These are phyloP conservation scores for Agrochola macilenta DNA, from an alignment of 2,888 invertebrate genomes.

Conservation along the genomic window DNA sequence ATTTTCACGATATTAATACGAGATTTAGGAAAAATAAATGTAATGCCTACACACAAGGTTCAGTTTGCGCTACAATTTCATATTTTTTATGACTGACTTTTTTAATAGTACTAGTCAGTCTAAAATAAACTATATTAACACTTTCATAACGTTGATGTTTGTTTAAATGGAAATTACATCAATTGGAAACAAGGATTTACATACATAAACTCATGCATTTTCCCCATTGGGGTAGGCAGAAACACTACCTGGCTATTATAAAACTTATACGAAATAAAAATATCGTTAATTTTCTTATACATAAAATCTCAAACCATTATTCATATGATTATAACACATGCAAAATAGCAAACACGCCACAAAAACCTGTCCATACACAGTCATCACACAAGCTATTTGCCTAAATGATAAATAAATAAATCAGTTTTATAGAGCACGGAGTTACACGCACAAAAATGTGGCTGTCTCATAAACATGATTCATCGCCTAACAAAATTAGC, in stretches of 20 bases:
- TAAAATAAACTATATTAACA: no score
- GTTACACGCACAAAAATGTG: slow-evolving; percentile 81
- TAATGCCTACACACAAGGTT: no score
- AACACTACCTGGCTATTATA: background rate
- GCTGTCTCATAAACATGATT: slow-evolving; percentile 85
- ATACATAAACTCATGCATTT: no score
- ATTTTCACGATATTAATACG: no score
- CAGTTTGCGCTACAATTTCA: no score
- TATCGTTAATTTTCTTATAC: background rate
- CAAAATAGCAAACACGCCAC: slow-evolving; percentile 22
- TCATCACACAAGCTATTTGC: slow-evolving; percentile 60
- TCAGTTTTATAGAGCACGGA: slow-evolving; percentile 74
- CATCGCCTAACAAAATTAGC: slow-evolving; percentile 85
- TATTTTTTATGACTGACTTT: no score
- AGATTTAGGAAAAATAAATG: no score
- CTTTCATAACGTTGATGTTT: no score
- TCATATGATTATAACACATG: background rate
- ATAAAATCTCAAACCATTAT: background rate
- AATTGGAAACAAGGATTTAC: no score
- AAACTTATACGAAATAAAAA: background rate
- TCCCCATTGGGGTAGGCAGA: background rate
- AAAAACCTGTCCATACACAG: slow-evolving; percentile 25
- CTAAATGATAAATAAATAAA: slow-evolving; percentile 75
- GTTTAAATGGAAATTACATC: no score
- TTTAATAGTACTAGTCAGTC: no score